Evolutionary conservation across 2,113 vertebrate genomes (phyloP), one percentile per base, ranked within the genome.

Genomic region (Dasyprocta punctata): DNA sequence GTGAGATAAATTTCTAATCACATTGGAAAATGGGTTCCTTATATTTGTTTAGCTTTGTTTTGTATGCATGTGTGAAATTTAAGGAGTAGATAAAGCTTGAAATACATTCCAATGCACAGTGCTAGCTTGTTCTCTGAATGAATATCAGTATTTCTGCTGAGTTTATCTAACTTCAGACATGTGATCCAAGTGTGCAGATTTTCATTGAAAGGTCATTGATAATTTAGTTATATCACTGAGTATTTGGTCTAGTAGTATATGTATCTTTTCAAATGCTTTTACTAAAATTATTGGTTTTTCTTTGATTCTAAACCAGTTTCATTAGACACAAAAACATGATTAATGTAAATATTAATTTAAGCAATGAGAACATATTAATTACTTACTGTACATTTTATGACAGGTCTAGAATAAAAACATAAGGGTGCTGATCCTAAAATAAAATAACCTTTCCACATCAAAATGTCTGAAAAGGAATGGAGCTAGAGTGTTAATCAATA

Each of bases 401-500:
- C 38, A 82, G 17, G 22, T 89, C 69, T 89, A 28, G 26, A 9
- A 33, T 30, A 91, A 73, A 97, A 60, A 38, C 24, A 83, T 61
- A 26, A 54, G 58, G 63, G 36, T 78, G 19, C 22, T 83, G 1
- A 33, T 61, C 52, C 33, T 95, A 81, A 97, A 96, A 89, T 96
- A 94, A 94, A 93, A 95, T 92, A 94, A 93, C 24, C 56, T 86
- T 94, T 92, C 16, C 41, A 93, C 61, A 96, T 92, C 89, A 95
- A 97, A 96, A 97, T 78, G 30, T 85, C 71, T 80, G 83, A 92
- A 96, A 84, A 85, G 95, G 60, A 97, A 90, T 81, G 30, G 67
- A 86, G 77, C 86, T 92, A 71, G 82, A 89, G 2, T 93, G 83
- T 96, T 96, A 77, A 84, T 97, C 97, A 98, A 97, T 77, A 92